Base-by-base conservation (phyloP, 2,888 invertebrate species). In the Chelonus formosanus region DNA sequence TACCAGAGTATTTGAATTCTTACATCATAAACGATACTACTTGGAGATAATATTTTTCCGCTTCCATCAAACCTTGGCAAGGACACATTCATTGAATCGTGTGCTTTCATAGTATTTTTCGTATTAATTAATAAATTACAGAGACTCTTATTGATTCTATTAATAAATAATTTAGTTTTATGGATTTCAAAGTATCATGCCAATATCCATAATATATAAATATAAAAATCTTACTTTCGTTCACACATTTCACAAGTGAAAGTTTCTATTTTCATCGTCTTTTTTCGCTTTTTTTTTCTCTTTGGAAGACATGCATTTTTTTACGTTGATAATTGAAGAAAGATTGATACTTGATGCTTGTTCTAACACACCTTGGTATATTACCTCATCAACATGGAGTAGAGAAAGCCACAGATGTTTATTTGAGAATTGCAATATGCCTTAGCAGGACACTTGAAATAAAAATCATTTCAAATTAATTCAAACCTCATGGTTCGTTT, bases 361-460 rank as follows among this genome's bases (percentile, higher is more conserved):
- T 50, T 44, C 44, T 54, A 55, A 55, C 10, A 61, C 44, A 43
- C 44, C 43, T 57, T 57, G 57, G 44, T 43, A 32, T 57, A 40
- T 57, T 57, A 57, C 57, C 57, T 40, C 57, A 57, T 55, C 54
- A 34, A 35, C 32, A 32, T 43, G 20, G 44, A 57, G 44, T 45
- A 43, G 57, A 57, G 57, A 57, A 57, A 57, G 57, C 57, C 57
- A 32, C 5, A 34, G n/a, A 52, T 43, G 44, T 58, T 35, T 47
- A n/a, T 54, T 20, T 40, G 3, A 40, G 40, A 40, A 6, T 6
- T 40, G 40, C 40, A 40, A 73, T 73, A 75, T 74, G 75, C 70
- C 40, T 66, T 31, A 64, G 50, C 36, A 54, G 20, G 48, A 32
- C 45, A 58, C 31, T 47, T 62, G 40, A 40, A 40, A 52, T 31